A percentile compares a stretch with the other conserved stretches of the same genome.
These are phyloP conservation scores for Perognathus longimembris DNA, from an alignment of 2,113 vertebrate genomes.

Conservation along the genomic window DNA sequence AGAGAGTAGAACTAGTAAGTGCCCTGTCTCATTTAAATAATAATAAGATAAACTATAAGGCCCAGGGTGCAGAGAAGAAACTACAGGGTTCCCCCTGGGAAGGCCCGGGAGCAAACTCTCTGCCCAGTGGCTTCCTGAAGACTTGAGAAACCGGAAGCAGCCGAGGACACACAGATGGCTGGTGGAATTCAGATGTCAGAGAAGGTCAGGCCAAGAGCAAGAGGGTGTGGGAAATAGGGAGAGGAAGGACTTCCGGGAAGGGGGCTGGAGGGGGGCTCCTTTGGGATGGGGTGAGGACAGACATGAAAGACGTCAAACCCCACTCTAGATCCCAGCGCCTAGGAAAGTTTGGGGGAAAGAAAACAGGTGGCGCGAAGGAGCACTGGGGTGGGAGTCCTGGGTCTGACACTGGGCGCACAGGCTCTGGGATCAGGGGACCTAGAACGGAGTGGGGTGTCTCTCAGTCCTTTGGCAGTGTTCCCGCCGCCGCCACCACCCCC, in stretches of 20 bases:
- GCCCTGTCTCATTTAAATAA: neutral
- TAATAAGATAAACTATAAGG: no score
- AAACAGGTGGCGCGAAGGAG: conserved; percentile 64
- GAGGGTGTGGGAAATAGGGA: neutral
- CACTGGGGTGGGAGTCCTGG: neutral
- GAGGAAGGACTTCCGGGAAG: no score
- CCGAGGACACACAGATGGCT: neutral
- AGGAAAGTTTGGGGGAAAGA: conserved; percentile 69
- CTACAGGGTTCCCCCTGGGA: neutral
- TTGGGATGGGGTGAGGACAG: neutral
- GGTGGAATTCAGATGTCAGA: conserved; percentile 64
- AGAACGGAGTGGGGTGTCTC: rapidly evolving
- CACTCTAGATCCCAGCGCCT: neutral
- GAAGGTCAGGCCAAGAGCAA: no score
- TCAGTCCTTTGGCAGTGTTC: neutral
- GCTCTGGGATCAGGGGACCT: neutral
- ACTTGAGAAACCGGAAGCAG: neutral
- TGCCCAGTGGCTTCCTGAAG: neutral
- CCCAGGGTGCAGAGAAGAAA: no score
- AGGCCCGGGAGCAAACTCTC: conserved; percentile 42
- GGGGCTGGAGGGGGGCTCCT: neutral
- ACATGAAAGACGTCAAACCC: neutral
- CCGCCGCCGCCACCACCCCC: no score
- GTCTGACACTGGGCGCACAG: neutral
- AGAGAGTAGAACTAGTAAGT: neutral